A percentile compares a stretch with the other conserved stretches of the same genome.
Evolutionary conservation across 1,140 invertebrate species (phyloP).

Genomic region (Homarus americanus): DNA sequence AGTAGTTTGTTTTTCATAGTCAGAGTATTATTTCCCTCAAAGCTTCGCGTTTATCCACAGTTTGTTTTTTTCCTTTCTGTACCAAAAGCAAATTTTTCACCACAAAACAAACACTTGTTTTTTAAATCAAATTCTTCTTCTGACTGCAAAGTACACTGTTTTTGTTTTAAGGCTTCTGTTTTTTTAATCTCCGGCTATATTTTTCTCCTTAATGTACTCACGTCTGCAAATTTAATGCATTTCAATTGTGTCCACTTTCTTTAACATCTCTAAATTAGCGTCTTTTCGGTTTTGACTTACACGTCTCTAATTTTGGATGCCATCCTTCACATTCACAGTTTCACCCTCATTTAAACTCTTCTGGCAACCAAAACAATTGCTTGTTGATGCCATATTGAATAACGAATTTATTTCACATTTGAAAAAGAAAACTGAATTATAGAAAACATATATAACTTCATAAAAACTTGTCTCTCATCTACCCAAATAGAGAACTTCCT

Average conservation of each 20-base stretch:
- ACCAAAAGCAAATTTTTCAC: not conserved
- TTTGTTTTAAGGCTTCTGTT: too few species aligned
- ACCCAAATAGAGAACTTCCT: not conserved
- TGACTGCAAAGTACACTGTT: slow-evolving; percentile 4
- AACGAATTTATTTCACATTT: not conserved
- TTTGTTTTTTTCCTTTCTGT: slow-evolving; percentile 38
- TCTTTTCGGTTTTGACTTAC: slow-evolving; percentile 25
- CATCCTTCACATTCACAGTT: slow-evolving; percentile 17
- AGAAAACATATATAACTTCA: not conserved
- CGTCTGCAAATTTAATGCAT: slow-evolving; percentile 30
- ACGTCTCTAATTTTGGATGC: slow-evolving; percentile 23
- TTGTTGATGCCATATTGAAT: not conserved
- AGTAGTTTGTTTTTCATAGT: slow-evolving; percentile 1
- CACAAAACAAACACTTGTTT: too few species aligned
- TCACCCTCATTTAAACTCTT: not conserved
- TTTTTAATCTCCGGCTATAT: slow-evolving; percentile 9
- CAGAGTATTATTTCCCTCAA: not conserved
- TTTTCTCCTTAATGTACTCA: slow-evolving; percentile 26
- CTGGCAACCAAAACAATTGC: not conserved
- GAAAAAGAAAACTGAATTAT: not conserved
- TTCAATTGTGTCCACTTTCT: slow-evolving; percentile 28
- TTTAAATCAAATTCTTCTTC: slow-evolving; percentile 24
- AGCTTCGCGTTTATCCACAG: slow-evolving; percentile 25
- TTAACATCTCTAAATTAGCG: slow-evolving; percentile 11
- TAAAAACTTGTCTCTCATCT: too few species aligned